Conservation (phyloP, 2,888 invertebrate genomes). For the Dione vanillae region DNA sequence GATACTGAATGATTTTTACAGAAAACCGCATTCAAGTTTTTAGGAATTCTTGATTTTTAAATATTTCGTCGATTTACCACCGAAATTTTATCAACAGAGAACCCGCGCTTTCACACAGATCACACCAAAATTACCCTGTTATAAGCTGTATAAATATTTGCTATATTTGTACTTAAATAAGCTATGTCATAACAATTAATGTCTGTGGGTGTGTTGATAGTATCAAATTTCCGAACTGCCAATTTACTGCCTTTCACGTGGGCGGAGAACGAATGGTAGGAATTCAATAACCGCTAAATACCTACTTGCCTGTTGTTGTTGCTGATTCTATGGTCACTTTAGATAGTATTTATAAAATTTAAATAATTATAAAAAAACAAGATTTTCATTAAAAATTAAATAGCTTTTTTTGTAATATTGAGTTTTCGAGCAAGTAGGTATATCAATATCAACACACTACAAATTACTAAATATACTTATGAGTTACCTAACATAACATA, state of each 20-base stretch:
- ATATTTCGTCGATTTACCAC: too few species aligned
- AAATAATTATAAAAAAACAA: background rate
- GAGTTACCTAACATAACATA: slow-evolving; percentile 21
- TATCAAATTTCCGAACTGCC: slow-evolving; percentile 20
- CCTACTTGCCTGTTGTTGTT: background rate
- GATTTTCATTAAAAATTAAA: too few species aligned
- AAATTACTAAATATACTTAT: background rate
- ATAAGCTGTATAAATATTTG: background rate
- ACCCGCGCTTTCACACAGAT: too few species aligned
- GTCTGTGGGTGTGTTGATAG: slow-evolving; percentile 3
- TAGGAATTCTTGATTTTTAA: too few species aligned
- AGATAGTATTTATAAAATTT: too few species aligned
- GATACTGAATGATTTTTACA: too few species aligned
- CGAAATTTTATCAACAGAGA: too few species aligned
- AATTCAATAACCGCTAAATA: slow-evolving; percentile 14
- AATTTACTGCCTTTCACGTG: slow-evolving; percentile 11
- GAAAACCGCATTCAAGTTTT: too few species aligned
- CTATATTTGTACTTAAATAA: background rate
- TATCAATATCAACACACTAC: background rate
- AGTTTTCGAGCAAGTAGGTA: background rate
- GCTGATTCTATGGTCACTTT: background rate
- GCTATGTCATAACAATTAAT: slow-evolving; percentile 10
- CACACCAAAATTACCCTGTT: too few species aligned
- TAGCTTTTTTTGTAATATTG: too few species aligned
- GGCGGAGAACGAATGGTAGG: slow-evolving; percentile 7